These are phyloP conservation scores for Triops cancriformis DNA, from an alignment of 1,140 invertebrate species.

Conservation along the genomic window DNA sequence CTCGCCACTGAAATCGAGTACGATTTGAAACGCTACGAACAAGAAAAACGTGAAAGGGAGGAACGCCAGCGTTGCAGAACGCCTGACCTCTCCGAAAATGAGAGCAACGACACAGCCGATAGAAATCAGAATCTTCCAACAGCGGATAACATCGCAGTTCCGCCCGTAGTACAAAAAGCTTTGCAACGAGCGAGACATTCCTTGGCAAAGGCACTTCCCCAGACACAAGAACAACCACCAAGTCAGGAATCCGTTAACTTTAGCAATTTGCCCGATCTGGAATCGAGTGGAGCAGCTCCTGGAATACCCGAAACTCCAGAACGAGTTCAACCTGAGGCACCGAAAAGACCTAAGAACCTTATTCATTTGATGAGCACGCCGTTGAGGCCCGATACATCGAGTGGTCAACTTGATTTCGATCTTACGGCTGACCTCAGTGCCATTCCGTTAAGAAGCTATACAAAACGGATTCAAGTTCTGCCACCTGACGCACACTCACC, in stretches of 20 bases:
- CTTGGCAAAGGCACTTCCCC: neutral
- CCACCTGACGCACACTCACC: neutral
- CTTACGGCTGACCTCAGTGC: neutral
- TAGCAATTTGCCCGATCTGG: neutral
- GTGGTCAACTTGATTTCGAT: neutral
- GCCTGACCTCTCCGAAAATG: neutral
- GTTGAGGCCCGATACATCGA: neutral
- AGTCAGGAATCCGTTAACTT: neutral
- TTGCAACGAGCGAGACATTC: neutral
- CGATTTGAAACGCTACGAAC: slow-evolving; percentile 41
- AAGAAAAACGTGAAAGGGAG: slow-evolving; percentile 31
- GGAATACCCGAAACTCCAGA: neutral
- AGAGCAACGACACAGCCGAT: too few species aligned
- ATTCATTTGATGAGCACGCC: neutral
- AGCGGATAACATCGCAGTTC: neutral
- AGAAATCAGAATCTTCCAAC: neutral
- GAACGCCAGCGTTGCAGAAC: neutral
- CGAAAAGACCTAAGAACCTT: neutral
- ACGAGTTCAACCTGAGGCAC: neutral
- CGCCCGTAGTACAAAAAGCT: neutral
- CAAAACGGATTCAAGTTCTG: neutral
- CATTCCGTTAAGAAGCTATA: neutral
- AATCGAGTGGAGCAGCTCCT: neutral
- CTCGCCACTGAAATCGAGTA: slow-evolving; percentile 44
- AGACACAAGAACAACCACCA: neutral